Evolutionary conservation across 2,888 invertebrate species (phyloP).

Genomic region (Diarsia dahlii): DNA sequence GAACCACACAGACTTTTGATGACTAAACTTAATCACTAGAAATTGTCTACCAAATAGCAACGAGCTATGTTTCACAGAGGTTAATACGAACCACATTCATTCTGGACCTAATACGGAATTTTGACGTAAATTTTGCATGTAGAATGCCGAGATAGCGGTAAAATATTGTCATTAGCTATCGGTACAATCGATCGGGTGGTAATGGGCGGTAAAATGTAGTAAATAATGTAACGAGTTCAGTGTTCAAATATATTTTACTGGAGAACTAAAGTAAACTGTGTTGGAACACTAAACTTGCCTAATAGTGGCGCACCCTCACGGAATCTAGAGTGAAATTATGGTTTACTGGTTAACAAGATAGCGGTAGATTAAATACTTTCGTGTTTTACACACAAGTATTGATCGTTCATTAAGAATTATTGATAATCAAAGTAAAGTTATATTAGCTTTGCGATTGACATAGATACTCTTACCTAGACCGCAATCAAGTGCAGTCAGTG

Average conservation of each 20-base stretch:
- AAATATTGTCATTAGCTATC: constrained; percentile 56
- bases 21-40: constrained; percentile 55
- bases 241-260: too few species aligned
- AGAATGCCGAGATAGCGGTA: constrained; percentile 56
- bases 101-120: constrained; percentile 50
- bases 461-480: too few species aligned
- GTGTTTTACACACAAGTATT: neutral
- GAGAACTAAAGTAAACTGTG: constrained; percentile 12
- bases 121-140: constrained; percentile 52
- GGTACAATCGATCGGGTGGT: constrained; percentile 28
- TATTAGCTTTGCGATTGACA: too few species aligned
- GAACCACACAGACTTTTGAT: neutral
- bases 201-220: constrained; percentile 34
- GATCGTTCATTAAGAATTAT: neutral
- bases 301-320: constrained; percentile 9
- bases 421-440: too few species aligned
- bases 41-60: constrained; percentile 58
- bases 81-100: constrained; percentile 55
- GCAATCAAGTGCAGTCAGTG: too few species aligned
- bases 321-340: constrained; percentile 15
- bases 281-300: constrained; percentile 40
- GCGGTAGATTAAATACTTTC: constrained; percentile 7
- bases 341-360: constrained; percentile 7
- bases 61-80: constrained; percentile 44
- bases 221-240: constrained; percentile 8